Evolutionary conservation across 1,140 invertebrate species (phyloP), one percentile per base, ranked within the genome.

Genomic region (Drosophila nebulosa): DNA sequence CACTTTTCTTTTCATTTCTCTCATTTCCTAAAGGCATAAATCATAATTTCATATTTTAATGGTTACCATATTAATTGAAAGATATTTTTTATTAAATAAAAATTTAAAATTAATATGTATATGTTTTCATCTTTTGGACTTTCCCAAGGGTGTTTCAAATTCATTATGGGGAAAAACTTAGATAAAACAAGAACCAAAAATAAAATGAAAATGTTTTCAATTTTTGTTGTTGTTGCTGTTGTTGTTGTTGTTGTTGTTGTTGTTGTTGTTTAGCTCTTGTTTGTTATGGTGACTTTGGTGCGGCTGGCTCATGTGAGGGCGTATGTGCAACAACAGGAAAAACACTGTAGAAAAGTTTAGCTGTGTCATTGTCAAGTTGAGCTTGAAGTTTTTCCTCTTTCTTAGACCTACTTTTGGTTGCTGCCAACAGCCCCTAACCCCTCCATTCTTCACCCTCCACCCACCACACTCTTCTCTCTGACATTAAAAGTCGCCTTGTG

Each of bases 301-400:
- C 14, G 71, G 24, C 67, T 22, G 71, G 21, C 67, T 72, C 74
- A 75, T 67, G 88, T 88, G 74, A 32, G 64, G 53, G 63, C 70
- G 81, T 78, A 78, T 81, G 78, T 86, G 81, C 42, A 24, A 52
- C 24, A 36, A 58, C 59, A 76, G 70, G 66, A 77, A 63, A 65
- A 77, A 74, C 74, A 81, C 62, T 74, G 80, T 70, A 83, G 56
- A 32, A 88, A 86, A 86, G 67, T 86, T 86, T 78, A 56, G 69
- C 74, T 69, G 74, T 86, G 83, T 86, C 81, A 88, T 81, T 85
- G 69, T 81, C 78, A 78, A 88, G 78, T 85, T 86, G 78, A 27
- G 74, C 59, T 64, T 53, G 67, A 86, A 86, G 74, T 86, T 86
- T 72, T 78, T 42, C 22, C 58, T 46, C 26, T 35, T 50, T 24